A percentile compares a stretch with the other conserved stretches of the same genome.
These are phyloP conservation scores for Poecile atricapillus DNA, from an alignment of 2,113 vertebrate genomes.

Conservation along the genomic window DNA sequence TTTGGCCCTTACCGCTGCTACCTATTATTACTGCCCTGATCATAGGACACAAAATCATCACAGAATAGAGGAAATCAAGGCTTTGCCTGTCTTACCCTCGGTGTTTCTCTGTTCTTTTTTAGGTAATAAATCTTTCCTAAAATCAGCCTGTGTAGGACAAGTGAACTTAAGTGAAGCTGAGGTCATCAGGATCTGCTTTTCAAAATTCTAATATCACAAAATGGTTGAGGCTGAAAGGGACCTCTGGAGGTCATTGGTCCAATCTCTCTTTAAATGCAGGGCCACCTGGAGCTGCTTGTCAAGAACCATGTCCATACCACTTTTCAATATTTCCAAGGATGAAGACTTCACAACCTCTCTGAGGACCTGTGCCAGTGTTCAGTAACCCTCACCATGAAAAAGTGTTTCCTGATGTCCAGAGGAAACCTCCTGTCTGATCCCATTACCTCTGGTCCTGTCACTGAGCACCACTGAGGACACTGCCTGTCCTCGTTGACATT, in stretches of 20 bases:
- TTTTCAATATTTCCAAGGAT: background rate
- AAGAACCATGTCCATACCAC: background rate
- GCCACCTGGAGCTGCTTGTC: background rate
- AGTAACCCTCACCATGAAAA: background rate
- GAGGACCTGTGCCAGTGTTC: background rate
- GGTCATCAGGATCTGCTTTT: background rate
- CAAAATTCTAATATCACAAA: background rate
- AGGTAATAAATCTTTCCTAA: background rate
- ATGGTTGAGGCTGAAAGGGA: background rate
- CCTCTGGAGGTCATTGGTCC: background rate
- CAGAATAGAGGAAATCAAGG: background rate
- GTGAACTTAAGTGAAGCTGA: background rate
- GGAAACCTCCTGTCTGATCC: background rate
- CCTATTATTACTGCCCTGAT: background rate
- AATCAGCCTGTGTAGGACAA: background rate
- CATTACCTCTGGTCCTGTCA: background rate
- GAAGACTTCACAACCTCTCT: background rate
- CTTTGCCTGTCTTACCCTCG: background rate
- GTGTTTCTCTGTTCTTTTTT: background rate
- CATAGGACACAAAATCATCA: background rate
- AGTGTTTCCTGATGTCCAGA: background rate
- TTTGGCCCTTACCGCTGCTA: background rate
- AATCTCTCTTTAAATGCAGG: background rate
- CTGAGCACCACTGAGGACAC: background rate
- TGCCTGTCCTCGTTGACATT: background rate